phyloP scores from a whole-genome alignment of 2,888 invertebrate species.

The Steinernema hermaphroditum region DNA sequence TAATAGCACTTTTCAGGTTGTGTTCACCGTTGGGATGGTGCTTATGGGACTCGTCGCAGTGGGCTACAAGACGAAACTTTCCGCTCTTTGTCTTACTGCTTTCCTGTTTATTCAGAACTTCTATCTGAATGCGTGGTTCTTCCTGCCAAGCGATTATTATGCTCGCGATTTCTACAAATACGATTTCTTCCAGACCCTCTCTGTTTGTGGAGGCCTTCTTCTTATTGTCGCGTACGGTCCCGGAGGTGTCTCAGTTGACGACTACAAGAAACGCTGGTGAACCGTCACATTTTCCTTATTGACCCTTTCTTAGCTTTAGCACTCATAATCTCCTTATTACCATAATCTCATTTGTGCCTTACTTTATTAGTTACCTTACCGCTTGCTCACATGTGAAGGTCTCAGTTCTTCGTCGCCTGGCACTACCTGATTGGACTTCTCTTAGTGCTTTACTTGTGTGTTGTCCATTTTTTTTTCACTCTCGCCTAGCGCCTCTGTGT shows the following conservation, averaged over 20 bases:
- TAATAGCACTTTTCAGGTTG: constrained; percentile 65
- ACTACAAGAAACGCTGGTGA: constrained; percentile 98
- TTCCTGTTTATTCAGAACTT: constrained; percentile 85
- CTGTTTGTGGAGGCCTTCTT: constrained; percentile 91
- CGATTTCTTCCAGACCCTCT: constrained; percentile 92
- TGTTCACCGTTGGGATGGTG: constrained; percentile 85
- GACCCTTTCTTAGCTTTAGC: neutral
- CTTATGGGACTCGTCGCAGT: constrained; percentile 93
- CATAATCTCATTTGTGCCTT: neutral
- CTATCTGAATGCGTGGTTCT: constrained; percentile 98
- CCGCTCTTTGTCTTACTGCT: constrained; percentile 87
- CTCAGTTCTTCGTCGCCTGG: too few species aligned
- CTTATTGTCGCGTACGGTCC: constrained; percentile 98
- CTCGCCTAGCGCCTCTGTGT: too few species aligned
- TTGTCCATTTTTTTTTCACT: too few species aligned
- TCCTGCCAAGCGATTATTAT: constrained; percentile 88
- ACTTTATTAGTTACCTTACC: too few species aligned
- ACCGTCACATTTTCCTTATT: neutral
- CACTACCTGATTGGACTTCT: too few species aligned
- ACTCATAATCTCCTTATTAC: neutral
- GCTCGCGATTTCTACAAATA: constrained; percentile 99
- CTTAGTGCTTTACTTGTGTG: too few species aligned
- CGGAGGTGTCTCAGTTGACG: constrained; percentile 98
- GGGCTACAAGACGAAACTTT: constrained; percentile 97
- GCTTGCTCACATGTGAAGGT: too few species aligned